A percentile compares a stretch with the other conserved stretches of the same genome.
Conservation (phyloP, 2,797 vertebrate species). For the Champsocephalus esox region DNA sequence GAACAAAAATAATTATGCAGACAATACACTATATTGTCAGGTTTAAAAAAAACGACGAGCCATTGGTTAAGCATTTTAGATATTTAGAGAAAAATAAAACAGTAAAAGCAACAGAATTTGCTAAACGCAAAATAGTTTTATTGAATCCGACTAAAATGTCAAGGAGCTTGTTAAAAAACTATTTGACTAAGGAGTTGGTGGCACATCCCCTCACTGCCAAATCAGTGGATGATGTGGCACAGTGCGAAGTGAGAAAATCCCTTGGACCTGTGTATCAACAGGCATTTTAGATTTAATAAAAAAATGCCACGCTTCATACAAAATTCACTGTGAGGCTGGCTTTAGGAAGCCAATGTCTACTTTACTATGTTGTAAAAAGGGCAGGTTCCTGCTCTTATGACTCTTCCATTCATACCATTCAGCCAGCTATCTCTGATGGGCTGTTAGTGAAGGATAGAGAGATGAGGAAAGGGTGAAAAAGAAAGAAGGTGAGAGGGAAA, state of each 20-base stretch:
- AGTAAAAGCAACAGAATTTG: conserved; percentile 20
- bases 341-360: conserved; percentile 37
- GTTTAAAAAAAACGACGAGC: background rate
- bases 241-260: conserved; percentile 38
- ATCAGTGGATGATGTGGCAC: conserved; percentile 29
- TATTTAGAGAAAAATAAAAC: conserved; percentile 22
- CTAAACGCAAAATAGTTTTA: conserved; percentile 25
- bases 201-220: conserved; percentile 6
- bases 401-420: conserved; percentile 40
- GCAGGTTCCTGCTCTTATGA: conserved; percentile 53
- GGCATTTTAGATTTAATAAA: conserved; percentile 77
- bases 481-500: conserved; percentile 16
- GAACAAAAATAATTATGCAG: conserved; percentile 1
- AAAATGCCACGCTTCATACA: conserved; percentile 71
- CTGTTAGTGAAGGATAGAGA: conserved; percentile 36
- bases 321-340: conserved; percentile 42
- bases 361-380: conserved; percentile 66
- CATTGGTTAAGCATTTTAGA: conserved; percentile 18
- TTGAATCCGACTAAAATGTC: conserved; percentile 33
- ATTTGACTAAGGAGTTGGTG: conserved; percentile 25
- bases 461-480: conserved; percentile 17
- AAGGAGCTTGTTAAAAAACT: conserved; percentile 33
- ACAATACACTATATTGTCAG: background rate
- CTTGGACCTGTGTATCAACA: conserved; percentile 62
- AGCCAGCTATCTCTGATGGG: conserved; percentile 32